phyloP scores from a whole-genome alignment of 2,113 vertebrate genomes.

The Lampris incognitus region DNA sequence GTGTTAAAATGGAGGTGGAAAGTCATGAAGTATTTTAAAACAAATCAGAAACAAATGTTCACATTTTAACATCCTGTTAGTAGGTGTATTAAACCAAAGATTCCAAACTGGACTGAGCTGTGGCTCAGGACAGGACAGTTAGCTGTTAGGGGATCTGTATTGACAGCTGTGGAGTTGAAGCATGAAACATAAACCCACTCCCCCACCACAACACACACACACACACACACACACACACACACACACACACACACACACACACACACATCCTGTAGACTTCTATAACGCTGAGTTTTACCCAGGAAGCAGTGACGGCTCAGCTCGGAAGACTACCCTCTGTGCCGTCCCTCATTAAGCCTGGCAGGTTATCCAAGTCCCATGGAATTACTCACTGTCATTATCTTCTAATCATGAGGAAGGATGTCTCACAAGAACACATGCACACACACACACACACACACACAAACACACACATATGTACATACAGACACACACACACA shows the following conservation, averaged over 20 bases:
- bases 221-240: not conserved
- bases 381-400: slow-evolving; percentile 55
- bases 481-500: slow-evolving; percentile 12
- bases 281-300: slow-evolving; percentile 28
- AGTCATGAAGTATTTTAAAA: too few relatives aligned
- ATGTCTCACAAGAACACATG: slow-evolving; percentile 28
- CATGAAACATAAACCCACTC: not conserved
- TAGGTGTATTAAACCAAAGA: too few relatives aligned
- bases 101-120: too few relatives aligned
- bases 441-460: slow-evolving; percentile 37
- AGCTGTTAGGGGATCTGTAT: too few relatives aligned
- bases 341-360: slow-evolving; percentile 65
- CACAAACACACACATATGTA: slow-evolving; percentile 23
- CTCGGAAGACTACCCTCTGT: slow-evolving; percentile 33
- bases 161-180: too few relatives aligned
- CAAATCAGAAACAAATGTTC: not conserved
- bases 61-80: not conserved
- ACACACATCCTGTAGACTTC: not conserved
- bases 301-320: slow-evolving; percentile 60
- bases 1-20: too few relatives aligned
- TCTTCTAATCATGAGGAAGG: slow-evolving; percentile 59
- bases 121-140: too few relatives aligned
- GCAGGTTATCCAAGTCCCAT: slow-evolving; percentile 49
- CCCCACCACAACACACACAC: not conserved
- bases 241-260: not conserved